Conservation (phyloP, 1,140 invertebrate species). For the Tetranychus urticae region DNA sequence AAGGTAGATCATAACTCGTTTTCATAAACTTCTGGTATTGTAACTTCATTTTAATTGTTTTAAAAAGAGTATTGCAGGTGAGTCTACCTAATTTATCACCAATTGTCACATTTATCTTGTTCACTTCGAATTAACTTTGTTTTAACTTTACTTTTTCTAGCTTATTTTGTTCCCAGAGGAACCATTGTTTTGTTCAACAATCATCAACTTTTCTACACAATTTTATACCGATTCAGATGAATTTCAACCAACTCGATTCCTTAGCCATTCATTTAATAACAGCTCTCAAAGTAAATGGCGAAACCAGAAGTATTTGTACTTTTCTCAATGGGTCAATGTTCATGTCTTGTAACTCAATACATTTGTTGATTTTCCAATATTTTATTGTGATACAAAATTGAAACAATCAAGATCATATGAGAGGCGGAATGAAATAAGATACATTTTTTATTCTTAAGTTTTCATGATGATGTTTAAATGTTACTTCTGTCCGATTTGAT, state of each 20-base stretch:
- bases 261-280: background rate
- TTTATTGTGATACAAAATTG: background rate
- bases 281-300: background rate
- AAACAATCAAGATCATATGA: background rate
- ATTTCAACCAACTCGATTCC: slow-evolving; percentile 46
- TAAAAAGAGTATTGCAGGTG: slow-evolving; percentile 22
- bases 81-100: slow-evolving; percentile 1
- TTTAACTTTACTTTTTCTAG: slow-evolving; percentile 14
- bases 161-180: slow-evolving; percentile 45
- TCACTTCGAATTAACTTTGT: background rate
- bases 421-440: background rate
- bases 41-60: background rate
- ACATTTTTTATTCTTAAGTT: no score
- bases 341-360: slow-evolving; percentile 54
- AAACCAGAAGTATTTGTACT: slow-evolving; percentile 43
- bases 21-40: background rate
- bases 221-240: slow-evolving; percentile 44
- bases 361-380: slow-evolving; percentile 4
- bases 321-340: slow-evolving; percentile 55
- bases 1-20: background rate
- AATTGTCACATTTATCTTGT: no score
- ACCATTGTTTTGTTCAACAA: slow-evolving; percentile 69
- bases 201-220: slow-evolving; percentile 45
- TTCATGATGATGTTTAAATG: no score
- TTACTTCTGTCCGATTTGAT: no score